These are phyloP conservation scores for Sapayoa aenigma DNA, from an alignment of 2,113 vertebrate genomes.

Conservation along the genomic window DNA sequence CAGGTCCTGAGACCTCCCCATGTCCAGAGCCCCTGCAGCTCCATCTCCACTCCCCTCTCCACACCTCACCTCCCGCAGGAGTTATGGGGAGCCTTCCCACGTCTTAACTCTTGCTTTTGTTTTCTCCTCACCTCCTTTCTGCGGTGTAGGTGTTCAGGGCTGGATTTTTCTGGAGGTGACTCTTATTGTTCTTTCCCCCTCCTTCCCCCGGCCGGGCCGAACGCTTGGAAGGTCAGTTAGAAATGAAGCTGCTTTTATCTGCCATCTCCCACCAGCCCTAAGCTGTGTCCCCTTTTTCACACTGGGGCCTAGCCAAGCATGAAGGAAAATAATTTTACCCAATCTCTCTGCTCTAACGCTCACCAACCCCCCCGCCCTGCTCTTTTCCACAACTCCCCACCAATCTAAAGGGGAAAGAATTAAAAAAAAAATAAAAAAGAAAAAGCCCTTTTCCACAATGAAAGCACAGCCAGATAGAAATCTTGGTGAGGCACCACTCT, in stretches of 20 bases:
- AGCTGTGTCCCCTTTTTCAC: constrained; percentile 72
- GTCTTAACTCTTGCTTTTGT: constrained; percentile 27
- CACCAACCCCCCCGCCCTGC: constrained; percentile 47
- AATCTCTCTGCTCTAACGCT: constrained; percentile 77
- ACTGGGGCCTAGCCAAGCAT: constrained; percentile 77
- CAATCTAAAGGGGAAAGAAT: constrained; percentile 36
- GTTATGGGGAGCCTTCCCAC: background rate
- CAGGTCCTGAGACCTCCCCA: background rate
- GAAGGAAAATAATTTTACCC: constrained; percentile 84
- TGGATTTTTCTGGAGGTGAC: constrained; percentile 46
- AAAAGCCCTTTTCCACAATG: constrained; percentile 8
- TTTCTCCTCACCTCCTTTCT: background rate
- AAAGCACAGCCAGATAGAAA: constrained; percentile 45
- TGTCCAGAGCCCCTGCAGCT: background rate
- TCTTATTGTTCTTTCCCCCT: constrained; percentile 57
- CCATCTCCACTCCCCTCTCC: background rate
- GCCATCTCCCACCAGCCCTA: constrained; percentile 76
- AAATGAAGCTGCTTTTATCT: constrained; percentile 82
- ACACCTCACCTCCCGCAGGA: background rate
- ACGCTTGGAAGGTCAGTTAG: constrained; percentile 72
- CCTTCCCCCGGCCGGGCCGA: background rate
- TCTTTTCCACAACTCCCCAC: constrained; percentile 16
- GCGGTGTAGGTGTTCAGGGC: background rate
- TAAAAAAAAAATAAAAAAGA: background rate
- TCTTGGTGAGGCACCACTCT: constrained; percentile 43